These are phyloP conservation scores for Crocodylus rhombifer DNA, from an alignment of 2,797 vertebrate species.

Conservation along the genomic window DNA sequence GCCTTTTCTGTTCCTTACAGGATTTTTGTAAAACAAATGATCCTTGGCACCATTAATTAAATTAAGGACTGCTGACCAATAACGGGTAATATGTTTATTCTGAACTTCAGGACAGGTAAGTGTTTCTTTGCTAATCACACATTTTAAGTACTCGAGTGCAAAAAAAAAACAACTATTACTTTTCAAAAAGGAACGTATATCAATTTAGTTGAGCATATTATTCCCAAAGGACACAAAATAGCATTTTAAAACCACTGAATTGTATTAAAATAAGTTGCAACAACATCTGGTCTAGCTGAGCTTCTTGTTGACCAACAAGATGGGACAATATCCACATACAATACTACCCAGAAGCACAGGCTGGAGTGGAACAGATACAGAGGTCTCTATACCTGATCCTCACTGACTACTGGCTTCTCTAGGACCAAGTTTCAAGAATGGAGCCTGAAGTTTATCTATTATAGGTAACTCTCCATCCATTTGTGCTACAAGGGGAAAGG, in stretches of 20 bases:
- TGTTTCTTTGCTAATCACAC: not conserved
- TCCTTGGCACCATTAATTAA: conserved; percentile 28
- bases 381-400: not conserved
- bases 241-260: not conserved
- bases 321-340: not conserved
- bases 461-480: conserved; percentile 25
- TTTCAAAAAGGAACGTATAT: not conserved
- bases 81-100: not conserved
- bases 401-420: not conserved
- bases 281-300: not conserved
- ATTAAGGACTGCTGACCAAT: not conserved
- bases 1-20: conserved; percentile 40
- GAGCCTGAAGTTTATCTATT: not conserved
- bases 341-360: not conserved
- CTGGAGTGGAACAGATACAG: not conserved
- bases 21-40: conserved; percentile 34
- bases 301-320: not conserved
- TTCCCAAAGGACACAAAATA: not conserved
- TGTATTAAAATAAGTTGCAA: not conserved
- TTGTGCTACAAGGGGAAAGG: conserved; percentile 40
- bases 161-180: not conserved
- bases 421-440: not conserved
- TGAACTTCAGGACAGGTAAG: conserved; percentile 16
- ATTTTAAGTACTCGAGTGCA: not conserved
- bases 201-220: not conserved